Conservation (phyloP, 2,113 vertebrate genomes). For the Aegotheles bennettii region DNA sequence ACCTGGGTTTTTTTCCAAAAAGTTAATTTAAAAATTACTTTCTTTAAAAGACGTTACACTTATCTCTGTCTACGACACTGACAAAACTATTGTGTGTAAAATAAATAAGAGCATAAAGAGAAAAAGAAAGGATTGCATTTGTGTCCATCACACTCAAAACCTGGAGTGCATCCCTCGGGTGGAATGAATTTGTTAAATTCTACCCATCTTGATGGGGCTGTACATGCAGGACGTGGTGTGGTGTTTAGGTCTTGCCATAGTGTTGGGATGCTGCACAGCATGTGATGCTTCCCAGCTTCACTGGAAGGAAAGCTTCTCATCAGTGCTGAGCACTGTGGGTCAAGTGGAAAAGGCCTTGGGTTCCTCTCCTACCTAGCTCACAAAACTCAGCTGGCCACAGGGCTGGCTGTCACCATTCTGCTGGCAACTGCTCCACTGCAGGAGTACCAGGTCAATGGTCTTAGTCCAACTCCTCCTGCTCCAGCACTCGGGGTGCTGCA, state of each 20-base stretch:
- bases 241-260: not conserved
- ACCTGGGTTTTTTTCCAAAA: not conserved
- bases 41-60: not conserved
- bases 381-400: not conserved
- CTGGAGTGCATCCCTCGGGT: not conserved
- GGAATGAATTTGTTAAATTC: not conserved
- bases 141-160: not conserved
- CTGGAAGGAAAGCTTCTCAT: not conserved
- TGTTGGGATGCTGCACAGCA: not conserved
- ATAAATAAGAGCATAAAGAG: not conserved
- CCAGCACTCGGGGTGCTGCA: fast-evolving
- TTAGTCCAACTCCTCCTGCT: not conserved
- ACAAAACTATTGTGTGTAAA: not conserved
- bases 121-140: not conserved
- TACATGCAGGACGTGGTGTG: not conserved
- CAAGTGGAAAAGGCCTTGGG: not conserved
- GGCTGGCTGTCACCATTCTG: not conserved
- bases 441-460: not conserved
- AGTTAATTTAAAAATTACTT: not conserved
- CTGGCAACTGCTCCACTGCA: fast-evolving
- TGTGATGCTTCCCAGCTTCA: not conserved
- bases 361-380: not conserved
- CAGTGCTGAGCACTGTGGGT: not conserved
- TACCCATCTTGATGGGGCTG: not conserved
- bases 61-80: not conserved